A percentile compares a stretch with the other conserved stretches of the same genome.
Conservation (phyloP, 2,888 invertebrate genomes). For the Chironomus riparius region DNA sequence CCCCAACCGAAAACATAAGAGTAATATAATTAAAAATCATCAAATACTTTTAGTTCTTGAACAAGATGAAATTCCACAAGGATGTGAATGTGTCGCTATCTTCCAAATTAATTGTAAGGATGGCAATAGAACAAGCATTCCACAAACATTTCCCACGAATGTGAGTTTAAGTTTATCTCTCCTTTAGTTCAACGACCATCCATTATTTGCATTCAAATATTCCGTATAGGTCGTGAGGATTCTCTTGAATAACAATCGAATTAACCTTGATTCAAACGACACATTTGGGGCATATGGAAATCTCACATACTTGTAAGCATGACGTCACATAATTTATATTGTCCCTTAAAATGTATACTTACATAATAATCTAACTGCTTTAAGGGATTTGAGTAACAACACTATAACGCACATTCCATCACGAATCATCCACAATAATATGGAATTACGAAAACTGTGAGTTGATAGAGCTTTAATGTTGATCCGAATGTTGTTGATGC, state of each 20-base stretch:
- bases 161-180: background rate
- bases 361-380: constrained; percentile 28
- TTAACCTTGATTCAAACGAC: background rate
- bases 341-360: background rate
- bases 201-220: background rate
- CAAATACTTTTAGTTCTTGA: background rate
- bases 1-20: too few relatives aligned
- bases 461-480: constrained; percentile 31
- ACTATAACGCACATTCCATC: constrained; percentile 41
- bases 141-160: background rate
- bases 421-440: constrained; percentile 42
- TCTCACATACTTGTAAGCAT: constrained; percentile 9
- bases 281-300: background rate
- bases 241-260: background rate
- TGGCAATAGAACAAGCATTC: background rate
- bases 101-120: background rate
- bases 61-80: background rate
- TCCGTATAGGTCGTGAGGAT: constrained; percentile 2
- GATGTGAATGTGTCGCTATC: background rate
- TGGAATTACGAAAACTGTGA: constrained; percentile 46
- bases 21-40: too few relatives aligned
- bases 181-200: background rate
- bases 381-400: constrained; percentile 41
- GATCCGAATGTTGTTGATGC: background rate
- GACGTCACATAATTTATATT: background rate